Evolutionary conservation across 2,113 vertebrate species (phyloP).

Genomic region (Pangasianodon gigas): DNA sequence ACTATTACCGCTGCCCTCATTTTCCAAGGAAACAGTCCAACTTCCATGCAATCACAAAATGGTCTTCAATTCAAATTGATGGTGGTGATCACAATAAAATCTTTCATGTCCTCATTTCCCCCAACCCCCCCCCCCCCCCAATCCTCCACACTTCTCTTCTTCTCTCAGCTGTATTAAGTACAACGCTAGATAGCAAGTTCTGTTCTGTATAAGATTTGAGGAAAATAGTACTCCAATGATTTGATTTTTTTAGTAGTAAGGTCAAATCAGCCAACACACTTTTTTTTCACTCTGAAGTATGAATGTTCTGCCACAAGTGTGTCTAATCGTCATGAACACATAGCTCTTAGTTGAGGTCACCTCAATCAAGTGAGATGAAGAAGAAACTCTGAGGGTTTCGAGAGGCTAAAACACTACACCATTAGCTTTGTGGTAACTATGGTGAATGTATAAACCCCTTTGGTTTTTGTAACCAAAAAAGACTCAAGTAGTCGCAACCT

Average conservation of each 20-base stretch:
- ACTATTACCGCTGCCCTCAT: neutral
- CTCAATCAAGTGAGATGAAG: conserved; percentile 30
- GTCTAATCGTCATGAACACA: neutral
- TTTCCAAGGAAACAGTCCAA: neutral
- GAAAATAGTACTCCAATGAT: neutral
- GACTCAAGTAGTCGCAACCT: neutral
- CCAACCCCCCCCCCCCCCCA: too few species aligned
- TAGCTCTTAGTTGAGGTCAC: conserved; percentile 33
- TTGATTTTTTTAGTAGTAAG: neutral
- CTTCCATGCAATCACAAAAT: neutral
- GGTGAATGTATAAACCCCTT: neutral
- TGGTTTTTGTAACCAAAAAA: neutral
- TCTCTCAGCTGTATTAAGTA: neutral
- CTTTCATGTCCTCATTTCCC: neutral
- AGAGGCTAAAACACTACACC: neutral
- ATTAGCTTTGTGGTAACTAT: neutral
- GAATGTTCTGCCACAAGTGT: neutral
- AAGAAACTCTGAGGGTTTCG: neutral
- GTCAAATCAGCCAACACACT: conserved; percentile 1
- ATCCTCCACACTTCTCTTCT: neutral
- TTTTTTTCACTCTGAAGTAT: neutral
- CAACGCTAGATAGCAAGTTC: neutral
- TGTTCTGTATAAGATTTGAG: neutral
- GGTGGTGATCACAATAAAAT: neutral
- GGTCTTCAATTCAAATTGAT: neutral